Base-by-base conservation (phyloP, 64 coral and sea anemone genomes). In the Pachyseris speciosa region DNA sequence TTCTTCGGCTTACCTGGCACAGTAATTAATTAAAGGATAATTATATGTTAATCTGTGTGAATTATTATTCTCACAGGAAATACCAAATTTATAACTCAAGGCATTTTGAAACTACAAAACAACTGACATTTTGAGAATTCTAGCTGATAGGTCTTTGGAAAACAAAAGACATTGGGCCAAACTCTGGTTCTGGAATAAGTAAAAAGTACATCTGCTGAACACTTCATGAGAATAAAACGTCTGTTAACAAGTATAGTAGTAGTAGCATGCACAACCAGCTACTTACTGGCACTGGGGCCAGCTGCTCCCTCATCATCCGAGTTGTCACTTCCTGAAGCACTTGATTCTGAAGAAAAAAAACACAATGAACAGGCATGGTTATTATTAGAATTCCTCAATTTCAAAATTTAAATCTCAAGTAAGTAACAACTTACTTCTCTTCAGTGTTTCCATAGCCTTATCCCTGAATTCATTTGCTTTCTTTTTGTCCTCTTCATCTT, bases 381-480 rank as follows among this genome's bases (percentile, higher is more conserved):
- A 87, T 73, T 87, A 73, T 87, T 87, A 74, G 30, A 19, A 61
- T 59, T 74, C 85, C 85, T 74, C 85, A 30, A 74, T 87, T 87
- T 87, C 30, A 58, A 87, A 87, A 87, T 20, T 72, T 87, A 87
- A 87, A 67, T 87, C 67, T 87, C 27, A 59, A 87, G 85, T 87
- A 48, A 74, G 45, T 87, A 87, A 87, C 38, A 75, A 76, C 70
- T 73, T 87, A 87, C 85, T 88, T 88, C 86, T 76, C 70, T 88
- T 76, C 52, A 88, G 51, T 88, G 86, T 88, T 88, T 88, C 86
- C 86, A 88, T 75, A 88, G 86, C 70, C 50, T 88, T 88, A 75
- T 88, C 86, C 68, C 86, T 74, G 52, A 88, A 57, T 88, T 75
- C 52, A 64, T 59, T 88, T 61, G 86, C 49, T 76, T 88, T 88